These are phyloP conservation scores for Dermolepida albohirtum DNA, from an alignment of 2,888 invertebrate species.

Conservation along the genomic window DNA sequence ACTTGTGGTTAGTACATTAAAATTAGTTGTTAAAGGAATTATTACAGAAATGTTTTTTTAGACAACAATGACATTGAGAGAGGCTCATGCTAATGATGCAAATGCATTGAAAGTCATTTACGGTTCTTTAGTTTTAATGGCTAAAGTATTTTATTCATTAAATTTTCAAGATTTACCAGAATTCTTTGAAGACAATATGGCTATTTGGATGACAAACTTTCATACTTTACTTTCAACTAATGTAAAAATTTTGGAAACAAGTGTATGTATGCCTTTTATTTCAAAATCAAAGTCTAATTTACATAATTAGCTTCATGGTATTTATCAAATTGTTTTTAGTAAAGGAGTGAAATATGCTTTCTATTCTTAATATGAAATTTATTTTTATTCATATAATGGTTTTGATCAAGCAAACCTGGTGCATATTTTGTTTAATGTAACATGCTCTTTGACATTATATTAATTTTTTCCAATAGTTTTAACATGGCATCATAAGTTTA, in stretches of 20 bases:
- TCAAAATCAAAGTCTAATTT: too few species aligned
- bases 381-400: too few species aligned
- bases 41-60: slow-evolving; percentile 61
- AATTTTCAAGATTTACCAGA: slow-evolving; percentile 99
- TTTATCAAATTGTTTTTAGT: too few species aligned
- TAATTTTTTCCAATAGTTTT: too few species aligned
- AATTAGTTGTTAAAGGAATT: slow-evolving; percentile 33
- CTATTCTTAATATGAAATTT: too few species aligned
- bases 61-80: slow-evolving; percentile 86
- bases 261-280: slow-evolving; percentile 62
- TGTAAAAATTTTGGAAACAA: slow-evolving; percentile 79
- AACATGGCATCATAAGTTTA: too few species aligned
- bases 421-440: too few species aligned
- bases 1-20: slow-evolving; percentile 74
- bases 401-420: too few species aligned
- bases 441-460: too few species aligned
- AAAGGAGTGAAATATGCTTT: too few species aligned
- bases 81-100: slow-evolving; percentile 81
- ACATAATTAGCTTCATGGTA: too few species aligned
- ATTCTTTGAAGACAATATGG: slow-evolving; percentile 99
- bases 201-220: slow-evolving; percentile 93
- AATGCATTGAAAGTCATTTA: slow-evolving; percentile 89
- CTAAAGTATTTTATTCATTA: slow-evolving; percentile 96
- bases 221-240: slow-evolving; percentile 83
- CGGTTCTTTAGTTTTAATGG: slow-evolving; percentile 86